A percentile compares a stretch with the other conserved stretches of the same genome.
Conservation (phyloP, 2,113 vertebrate genomes). For the Python bivittatus region DNA sequence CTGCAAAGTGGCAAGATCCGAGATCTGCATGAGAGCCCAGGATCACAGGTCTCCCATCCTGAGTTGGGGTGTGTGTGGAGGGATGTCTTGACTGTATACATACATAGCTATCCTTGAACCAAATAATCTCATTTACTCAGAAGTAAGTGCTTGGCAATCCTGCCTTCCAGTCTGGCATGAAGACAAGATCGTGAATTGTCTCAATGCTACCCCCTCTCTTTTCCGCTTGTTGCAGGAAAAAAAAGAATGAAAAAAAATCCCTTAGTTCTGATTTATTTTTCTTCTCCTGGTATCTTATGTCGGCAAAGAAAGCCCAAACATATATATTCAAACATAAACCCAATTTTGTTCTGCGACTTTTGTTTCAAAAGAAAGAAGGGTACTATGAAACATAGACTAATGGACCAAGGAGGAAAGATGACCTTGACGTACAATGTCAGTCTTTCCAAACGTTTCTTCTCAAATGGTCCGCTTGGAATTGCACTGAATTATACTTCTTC, state of each 20-base stretch:
- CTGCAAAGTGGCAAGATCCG: not conserved
- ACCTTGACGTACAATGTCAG: not conserved
- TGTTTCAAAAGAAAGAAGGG: not conserved
- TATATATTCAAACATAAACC: not conserved
- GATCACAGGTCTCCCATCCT: not conserved
- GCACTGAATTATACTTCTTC: not conserved
- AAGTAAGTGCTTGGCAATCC: too few species aligned
- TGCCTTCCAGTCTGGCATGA: not conserved
- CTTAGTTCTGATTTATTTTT: not conserved
- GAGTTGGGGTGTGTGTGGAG: too few species aligned
- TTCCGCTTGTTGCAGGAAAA: not conserved
- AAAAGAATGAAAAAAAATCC: not conserved
- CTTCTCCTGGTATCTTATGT: not conserved
- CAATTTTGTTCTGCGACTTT: not conserved
- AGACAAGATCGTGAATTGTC: not conserved
- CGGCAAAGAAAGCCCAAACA: too few species aligned
- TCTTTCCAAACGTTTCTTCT: not conserved
- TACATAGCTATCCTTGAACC: too few species aligned
- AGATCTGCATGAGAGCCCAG: too few species aligned
- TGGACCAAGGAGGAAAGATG: not conserved
- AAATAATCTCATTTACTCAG: too few species aligned
- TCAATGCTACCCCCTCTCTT: not conserved
- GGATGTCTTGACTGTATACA: too few species aligned
- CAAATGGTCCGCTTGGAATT: not conserved
- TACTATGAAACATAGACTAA: too few species aligned